Conservation (phyloP, 2,797 vertebrate species). For the Chaetodon trifasciatus region DNA sequence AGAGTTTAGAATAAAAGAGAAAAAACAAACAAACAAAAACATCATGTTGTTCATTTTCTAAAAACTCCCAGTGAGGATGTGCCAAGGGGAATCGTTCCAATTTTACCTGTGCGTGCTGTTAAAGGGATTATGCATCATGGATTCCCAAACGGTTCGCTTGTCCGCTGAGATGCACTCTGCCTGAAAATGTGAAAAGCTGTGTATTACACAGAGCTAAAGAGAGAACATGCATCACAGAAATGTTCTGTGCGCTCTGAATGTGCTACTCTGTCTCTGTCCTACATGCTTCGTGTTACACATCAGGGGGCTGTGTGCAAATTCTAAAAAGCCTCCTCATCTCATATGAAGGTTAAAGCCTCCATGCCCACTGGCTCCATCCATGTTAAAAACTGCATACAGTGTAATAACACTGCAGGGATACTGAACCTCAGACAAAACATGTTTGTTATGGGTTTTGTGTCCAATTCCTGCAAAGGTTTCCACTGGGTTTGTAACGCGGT, state of each 20-base stretch:
- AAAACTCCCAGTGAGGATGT: constrained; percentile 23
- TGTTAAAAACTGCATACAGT: constrained; percentile 30
- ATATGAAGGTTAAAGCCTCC: constrained; percentile 20
- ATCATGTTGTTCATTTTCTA: constrained; percentile 1
- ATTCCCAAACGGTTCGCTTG: constrained; percentile 33
- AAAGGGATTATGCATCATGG: constrained; percentile 45
- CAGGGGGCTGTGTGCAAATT: not conserved
- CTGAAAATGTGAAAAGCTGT: constrained; percentile 36
- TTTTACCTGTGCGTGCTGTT: constrained; percentile 47
- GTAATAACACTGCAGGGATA: constrained; percentile 8
- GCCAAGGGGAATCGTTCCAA: constrained; percentile 26
- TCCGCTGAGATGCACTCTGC: constrained; percentile 36
- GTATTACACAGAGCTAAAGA: constrained; percentile 26
- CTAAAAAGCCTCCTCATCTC: constrained; percentile 20
- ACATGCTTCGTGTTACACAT: constrained; percentile 43
- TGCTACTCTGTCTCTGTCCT: constrained; percentile 19
- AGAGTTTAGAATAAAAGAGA: not conserved
- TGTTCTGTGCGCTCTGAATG: constrained; percentile 12
- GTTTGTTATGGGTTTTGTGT: constrained; percentile 11
- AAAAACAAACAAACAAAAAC: not conserved
- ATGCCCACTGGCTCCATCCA: not conserved
- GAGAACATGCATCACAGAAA: constrained; percentile 32
- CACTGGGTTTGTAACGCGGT: not conserved
- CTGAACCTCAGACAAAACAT: constrained; percentile 1
- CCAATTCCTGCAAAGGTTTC: constrained; percentile 20